A percentile compares a stretch with the other conserved stretches of the same genome.
Conservation (phyloP, 2,113 vertebrate genomes). For the Psephotus haematonotus region DNA sequence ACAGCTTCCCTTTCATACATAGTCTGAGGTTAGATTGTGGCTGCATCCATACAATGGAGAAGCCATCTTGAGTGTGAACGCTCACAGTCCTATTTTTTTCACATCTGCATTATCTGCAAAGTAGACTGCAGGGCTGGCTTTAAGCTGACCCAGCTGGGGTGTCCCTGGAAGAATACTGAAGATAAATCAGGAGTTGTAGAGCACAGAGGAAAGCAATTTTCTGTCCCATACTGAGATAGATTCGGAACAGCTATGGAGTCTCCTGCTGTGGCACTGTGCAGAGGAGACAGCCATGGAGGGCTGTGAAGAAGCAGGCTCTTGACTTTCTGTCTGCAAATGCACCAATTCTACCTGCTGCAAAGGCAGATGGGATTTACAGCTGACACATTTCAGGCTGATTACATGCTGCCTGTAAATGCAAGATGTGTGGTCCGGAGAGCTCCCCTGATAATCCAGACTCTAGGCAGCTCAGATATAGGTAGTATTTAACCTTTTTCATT, state of each 20-base stretch:
- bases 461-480: background rate
- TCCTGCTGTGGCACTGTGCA: background rate
- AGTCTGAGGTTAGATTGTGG: background rate
- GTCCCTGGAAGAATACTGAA: background rate
- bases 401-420: background rate
- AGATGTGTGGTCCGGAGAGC: background rate
- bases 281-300: background rate
- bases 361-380: background rate
- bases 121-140: background rate
- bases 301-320: background rate
- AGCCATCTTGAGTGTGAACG: background rate
- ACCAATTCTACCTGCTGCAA: background rate
- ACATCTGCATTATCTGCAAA: background rate
- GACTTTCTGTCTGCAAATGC: background rate
- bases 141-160: constrained; percentile 3
- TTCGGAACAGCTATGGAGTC: constrained; percentile 10
- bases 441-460: background rate
- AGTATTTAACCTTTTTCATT: background rate
- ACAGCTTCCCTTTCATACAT: background rate
- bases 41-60: background rate
- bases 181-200: background rate
- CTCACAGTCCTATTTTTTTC: background rate
- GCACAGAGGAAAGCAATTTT: background rate
- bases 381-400: background rate
- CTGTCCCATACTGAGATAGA: background rate